These are phyloP conservation scores for Cyclina sinensis DNA, from an alignment of 1,140 invertebrate species.

Conservation along the genomic window DNA sequence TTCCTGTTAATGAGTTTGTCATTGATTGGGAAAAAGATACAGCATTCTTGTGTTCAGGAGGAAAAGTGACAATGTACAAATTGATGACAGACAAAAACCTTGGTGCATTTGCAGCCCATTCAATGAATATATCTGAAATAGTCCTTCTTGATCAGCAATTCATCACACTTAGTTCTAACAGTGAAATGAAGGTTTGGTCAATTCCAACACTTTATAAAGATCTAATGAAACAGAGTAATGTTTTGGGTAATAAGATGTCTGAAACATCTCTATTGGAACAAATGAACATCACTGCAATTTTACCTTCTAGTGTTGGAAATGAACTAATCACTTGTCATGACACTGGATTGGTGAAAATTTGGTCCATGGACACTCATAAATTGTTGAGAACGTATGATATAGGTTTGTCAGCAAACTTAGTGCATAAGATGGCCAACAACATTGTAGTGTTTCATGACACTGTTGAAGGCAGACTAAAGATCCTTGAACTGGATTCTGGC, in stretches of 20 bases:
- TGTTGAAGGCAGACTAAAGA: slow-evolving; percentile 27
- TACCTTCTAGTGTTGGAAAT: slow-evolving; percentile 51
- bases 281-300: slow-evolving; percentile 63
- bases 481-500: slow-evolving; percentile 55
- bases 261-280: slow-evolving; percentile 58
- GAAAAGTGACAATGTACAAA: slow-evolving; percentile 72
- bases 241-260: background rate
- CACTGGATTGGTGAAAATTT: slow-evolving; percentile 66
- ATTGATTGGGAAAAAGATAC: slow-evolving; percentile 71
- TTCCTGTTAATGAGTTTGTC: slow-evolving; percentile 37
- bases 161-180: slow-evolving; percentile 60
- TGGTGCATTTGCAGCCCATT: slow-evolving; percentile 68
- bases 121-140: slow-evolving; percentile 48
- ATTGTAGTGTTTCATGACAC: slow-evolving; percentile 60
- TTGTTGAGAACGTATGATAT: slow-evolving; percentile 54
- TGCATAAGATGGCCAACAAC: slow-evolving; percentile 47
- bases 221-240: background rate
- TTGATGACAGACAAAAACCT: slow-evolving; percentile 34
- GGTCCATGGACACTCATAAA: slow-evolving; percentile 64
- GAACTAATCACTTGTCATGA: slow-evolving; percentile 70
- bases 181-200: slow-evolving; percentile 68
- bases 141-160: slow-evolving; percentile 60
- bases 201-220: slow-evolving; percentile 30
- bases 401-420: slow-evolving; percentile 59
- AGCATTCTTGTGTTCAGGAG: slow-evolving; percentile 69